Evolutionary conservation across 2,888 invertebrate species (phyloP).

Genomic region (Neuroscelio doddi): DNA sequence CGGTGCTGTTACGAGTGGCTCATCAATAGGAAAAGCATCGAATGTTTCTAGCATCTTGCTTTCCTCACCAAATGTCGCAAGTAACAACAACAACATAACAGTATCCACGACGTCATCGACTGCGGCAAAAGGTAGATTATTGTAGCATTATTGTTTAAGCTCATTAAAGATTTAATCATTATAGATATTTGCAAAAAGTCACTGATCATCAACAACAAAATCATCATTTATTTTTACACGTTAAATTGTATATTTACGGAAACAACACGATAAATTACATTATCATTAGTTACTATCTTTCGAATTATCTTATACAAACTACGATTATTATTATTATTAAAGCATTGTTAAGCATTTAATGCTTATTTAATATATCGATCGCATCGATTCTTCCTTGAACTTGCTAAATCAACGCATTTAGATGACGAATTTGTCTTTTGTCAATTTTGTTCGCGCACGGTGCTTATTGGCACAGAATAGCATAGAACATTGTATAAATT

Average conservation of each 20-base stretch:
- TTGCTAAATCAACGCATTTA: too few relatives aligned
- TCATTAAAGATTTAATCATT: not conserved
- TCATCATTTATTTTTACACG: not conserved
- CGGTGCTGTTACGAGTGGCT: slow-evolving; percentile 44
- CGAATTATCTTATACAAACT: too few relatives aligned
- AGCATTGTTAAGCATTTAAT: too few relatives aligned
- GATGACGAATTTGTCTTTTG: too few relatives aligned
- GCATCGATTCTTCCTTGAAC: too few relatives aligned
- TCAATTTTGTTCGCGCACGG: slow-evolving; percentile 1
- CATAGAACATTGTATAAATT: too few relatives aligned
- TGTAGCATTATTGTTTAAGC: slow-evolving; percentile 28
- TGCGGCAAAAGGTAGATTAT: slow-evolving; percentile 65
- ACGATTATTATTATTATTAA: too few relatives aligned
- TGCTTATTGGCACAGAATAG: too few relatives aligned
- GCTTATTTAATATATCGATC: too few relatives aligned
- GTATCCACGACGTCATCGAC: slow-evolving; percentile 49
- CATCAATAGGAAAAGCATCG: slow-evolving; percentile 49
- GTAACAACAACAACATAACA: slow-evolving; percentile 43
- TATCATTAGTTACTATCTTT: too few relatives aligned
- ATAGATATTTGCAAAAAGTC: not conserved
- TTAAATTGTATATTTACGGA: too few relatives aligned
- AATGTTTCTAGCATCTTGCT: slow-evolving; percentile 59
- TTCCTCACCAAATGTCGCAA: slow-evolving; percentile 49
- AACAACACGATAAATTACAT: too few relatives aligned
- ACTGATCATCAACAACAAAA: not conserved